Conservation (phyloP, 2,888 invertebrate genomes). For the Allophyes oxyacanthae region DNA sequence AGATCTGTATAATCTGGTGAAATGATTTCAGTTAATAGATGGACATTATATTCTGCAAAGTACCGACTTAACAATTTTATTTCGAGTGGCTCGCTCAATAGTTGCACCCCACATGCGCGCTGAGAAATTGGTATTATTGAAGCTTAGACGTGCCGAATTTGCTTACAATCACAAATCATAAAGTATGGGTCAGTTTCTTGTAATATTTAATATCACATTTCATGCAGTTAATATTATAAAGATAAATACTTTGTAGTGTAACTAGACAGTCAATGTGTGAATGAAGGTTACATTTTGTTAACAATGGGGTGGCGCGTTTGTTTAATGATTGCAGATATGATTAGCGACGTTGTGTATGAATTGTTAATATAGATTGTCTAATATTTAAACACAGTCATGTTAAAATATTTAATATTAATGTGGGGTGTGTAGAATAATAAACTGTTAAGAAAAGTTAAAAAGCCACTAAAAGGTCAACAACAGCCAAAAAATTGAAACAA, state of each 20-base stretch:
- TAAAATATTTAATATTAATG: slow-evolving; percentile 30
- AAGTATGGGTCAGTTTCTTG: slow-evolving; percentile 56
- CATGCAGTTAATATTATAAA: slow-evolving; percentile 55
- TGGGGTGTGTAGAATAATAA: slow-evolving; percentile 10
- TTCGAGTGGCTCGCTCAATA: slow-evolving; percentile 26
- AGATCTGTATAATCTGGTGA: slow-evolving; percentile 77
- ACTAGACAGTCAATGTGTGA: slow-evolving; percentile 20
- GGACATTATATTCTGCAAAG: slow-evolving; percentile 21
- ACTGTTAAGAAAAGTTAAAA: too few relatives aligned
- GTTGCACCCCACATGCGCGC: slow-evolving; percentile 47
- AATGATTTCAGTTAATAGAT: slow-evolving; percentile 45
- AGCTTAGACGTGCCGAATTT: slow-evolving; percentile 42
- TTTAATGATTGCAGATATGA: slow-evolving; percentile 29
- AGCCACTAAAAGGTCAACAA: slow-evolving; percentile 33
- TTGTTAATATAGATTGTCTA: slow-evolving; percentile 20
- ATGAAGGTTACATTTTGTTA: slow-evolving; percentile 19
- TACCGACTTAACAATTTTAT: slow-evolving; percentile 33
- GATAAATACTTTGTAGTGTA: slow-evolving; percentile 35
- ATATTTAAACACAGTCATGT: slow-evolving; percentile 22
- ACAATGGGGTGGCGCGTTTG: slow-evolving; percentile 22
- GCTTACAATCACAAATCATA: slow-evolving; percentile 33
- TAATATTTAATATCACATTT: slow-evolving; percentile 31
- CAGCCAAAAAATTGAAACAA: slow-evolving; percentile 7
- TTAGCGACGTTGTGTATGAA: slow-evolving; percentile 13
- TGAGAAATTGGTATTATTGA: slow-evolving; percentile 35